phyloP scores from a whole-genome alignment of 2,113 vertebrate species.

The Apodemus sylvaticus region DNA sequence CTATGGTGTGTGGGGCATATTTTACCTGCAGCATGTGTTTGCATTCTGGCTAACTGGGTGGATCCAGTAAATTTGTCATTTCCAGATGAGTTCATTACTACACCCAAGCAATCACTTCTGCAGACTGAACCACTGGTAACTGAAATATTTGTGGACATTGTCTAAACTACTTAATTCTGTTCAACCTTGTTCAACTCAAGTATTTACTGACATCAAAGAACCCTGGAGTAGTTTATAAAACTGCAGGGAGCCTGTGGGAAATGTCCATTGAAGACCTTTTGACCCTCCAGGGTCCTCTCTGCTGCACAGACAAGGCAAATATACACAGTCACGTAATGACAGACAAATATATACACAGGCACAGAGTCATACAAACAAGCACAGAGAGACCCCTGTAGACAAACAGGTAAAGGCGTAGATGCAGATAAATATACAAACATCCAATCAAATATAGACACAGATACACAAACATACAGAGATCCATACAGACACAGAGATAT shows the following conservation, averaged over 20 bases:
- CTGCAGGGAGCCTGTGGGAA: not conserved
- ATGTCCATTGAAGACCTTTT: not conserved
- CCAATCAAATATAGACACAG: not conserved
- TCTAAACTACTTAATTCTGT: not conserved
- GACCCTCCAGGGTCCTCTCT: not conserved
- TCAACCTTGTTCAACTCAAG: not conserved
- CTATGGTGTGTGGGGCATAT: constrained; percentile 4
- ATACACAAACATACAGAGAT: not conserved
- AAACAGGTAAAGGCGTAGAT: not conserved
- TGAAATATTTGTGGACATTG: not conserved
- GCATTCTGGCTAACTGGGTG: constrained; percentile 9
- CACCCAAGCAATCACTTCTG: not conserved
- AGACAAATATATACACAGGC: not conserved
- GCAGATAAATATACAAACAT: not conserved
- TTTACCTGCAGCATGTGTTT: not conserved
- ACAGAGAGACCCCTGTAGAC: not conserved
- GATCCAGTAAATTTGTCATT: not conserved
- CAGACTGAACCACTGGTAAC: not conserved
- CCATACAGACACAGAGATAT: not conserved
- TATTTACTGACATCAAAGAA: not conserved
- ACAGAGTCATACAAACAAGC: not conserved
- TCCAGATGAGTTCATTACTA: constrained; percentile 31
- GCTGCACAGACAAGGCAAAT: too few species aligned
- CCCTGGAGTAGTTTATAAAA: not conserved
- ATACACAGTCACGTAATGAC: not conserved